Conservation (phyloP, 2,113 vertebrate genomes). For the Halcyon senegalensis region DNA sequence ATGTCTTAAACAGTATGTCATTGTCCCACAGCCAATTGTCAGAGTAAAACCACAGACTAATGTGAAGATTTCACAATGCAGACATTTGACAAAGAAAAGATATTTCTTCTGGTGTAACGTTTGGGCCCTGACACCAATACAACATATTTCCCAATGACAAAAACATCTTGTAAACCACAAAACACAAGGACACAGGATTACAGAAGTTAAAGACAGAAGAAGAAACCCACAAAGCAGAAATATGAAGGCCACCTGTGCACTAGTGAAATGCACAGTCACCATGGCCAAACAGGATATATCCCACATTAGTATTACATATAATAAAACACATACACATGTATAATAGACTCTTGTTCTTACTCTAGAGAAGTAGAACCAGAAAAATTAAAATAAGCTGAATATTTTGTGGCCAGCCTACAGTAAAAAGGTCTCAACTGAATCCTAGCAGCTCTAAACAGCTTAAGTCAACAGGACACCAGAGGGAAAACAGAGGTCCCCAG, state of each 20-base stretch:
- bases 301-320: not conserved
- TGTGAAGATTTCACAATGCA: slow-evolving; percentile 57
- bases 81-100: slow-evolving; percentile 36
- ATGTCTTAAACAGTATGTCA: not conserved
- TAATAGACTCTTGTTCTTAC: not conserved
- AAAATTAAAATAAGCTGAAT: not conserved
- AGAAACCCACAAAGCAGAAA: slow-evolving; percentile 55
- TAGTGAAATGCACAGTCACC: not conserved
- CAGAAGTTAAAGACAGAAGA: slow-evolving; percentile 50
- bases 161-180: slow-evolving; percentile 48
- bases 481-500: not conserved
- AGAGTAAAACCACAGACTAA: slow-evolving; percentile 50
- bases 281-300: slow-evolving; percentile 22
- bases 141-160: slow-evolving; percentile 24
- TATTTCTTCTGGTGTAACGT: slow-evolving; percentile 46
- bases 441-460: not conserved
- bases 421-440: not conserved
- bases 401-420: not conserved
- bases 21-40: slow-evolving; percentile 15
- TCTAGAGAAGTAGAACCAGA: not conserved
- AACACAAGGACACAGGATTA: slow-evolving; percentile 32
- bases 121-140: not conserved
- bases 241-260: slow-evolving; percentile 33
- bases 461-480: not conserved
- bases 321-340: not conserved